Evolutionary conservation across 2,113 vertebrate species (phyloP), one percentile per base, ranked within the genome.

Genomic region (Thomomys bottae): DNA sequence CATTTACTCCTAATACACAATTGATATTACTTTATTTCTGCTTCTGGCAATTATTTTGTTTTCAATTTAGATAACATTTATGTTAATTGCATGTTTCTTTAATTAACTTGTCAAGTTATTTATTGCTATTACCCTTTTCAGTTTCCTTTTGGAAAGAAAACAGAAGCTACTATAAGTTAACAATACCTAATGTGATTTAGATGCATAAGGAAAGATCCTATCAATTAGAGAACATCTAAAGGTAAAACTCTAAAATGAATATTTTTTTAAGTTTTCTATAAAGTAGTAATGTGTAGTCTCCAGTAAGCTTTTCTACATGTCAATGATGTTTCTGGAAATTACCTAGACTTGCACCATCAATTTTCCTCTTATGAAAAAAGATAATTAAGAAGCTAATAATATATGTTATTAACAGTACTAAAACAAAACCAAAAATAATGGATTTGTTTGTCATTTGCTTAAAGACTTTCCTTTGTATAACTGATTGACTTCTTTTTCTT

Each of bases 261-360:
- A 81, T 85, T 92, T 28, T 26, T 87, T 86, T 75, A 54, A 54
- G 30, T 68, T 5, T 45, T 88, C 30, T 88, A 30, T 34, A 80
- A 87, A 72, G 8, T 59, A 0, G 9, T 63, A 15, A 77, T 34
- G 59, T 80, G 67, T 14, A 70, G 5, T 72, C n/a, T 3, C 18
- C 8, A 68, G 28, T 77, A 81, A 87, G 8, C 88, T 89, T 45
- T 18, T 40, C 28, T 61, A 45, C 4, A 63, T 36, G 9, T 28
- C n/a, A 76, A 20, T 83, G 26, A 70, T 7, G 34, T 11, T 92
- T 82, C 28, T 80, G 8, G 67, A 21, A 75, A 88, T 66, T 54
- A 88, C 54, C 15, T 64, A 40, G 77, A 2, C 83, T 72, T 87
- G 63, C 4, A 92, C 86, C 3, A 72, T 80, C 2, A 73, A 49